Evolutionary conservation across 2,113 vertebrate species (phyloP), one percentile per base, ranked within the genome.

Genomic region (Mobula birostris): DNA sequence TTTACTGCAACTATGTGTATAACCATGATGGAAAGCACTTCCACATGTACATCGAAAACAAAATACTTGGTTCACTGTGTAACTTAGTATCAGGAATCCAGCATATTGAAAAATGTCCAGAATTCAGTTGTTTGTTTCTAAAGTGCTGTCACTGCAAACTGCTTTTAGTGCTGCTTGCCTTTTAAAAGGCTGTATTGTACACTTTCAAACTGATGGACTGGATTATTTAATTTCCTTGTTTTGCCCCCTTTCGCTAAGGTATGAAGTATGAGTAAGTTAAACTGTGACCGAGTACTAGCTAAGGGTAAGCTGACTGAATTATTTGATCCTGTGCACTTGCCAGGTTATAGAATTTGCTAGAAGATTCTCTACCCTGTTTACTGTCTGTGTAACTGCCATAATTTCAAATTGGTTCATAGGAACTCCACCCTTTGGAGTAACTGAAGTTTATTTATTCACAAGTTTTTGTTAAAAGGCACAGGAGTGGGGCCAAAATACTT

Each of bases 51-150:
- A 88, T n/a, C 58, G 15, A 63, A n/a, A 56, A 1, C 17, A 8
- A 56, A 61, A 77, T 24, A 77, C 29, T 77, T 77, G 29, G 27
- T 77, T 77, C 76, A n/a, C 58, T 29, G 2, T 79, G 78, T 88
- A 88, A 88, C 83, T 88, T 63, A 12, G 83, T 87, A 29, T 19
- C 27, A 88, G 83, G 83, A 63, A n/a, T n/a, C 83, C 27, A 88
- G 27, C 11, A 0, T 27, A 6, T 88, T 88, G 80, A 88, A 63
- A 88, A 88, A 4, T 88, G 83, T 88, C 83, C 83, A 63, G 27
- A 63, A 63, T 61, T 87, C 58, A 58, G 36, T 83, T 61, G 36
- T 83, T 61, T 61, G 82, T 27, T 63, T 87, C 58, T 15, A 87
- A 87, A 63, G 27, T 88, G 56, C 56, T n/a, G 27, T 87, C 56